A percentile compares a stretch with the other conserved stretches of the same genome.
phyloP scores from a whole-genome alignment of 2,888 invertebrate genomes.

The Napeogenes inachia region DNA sequence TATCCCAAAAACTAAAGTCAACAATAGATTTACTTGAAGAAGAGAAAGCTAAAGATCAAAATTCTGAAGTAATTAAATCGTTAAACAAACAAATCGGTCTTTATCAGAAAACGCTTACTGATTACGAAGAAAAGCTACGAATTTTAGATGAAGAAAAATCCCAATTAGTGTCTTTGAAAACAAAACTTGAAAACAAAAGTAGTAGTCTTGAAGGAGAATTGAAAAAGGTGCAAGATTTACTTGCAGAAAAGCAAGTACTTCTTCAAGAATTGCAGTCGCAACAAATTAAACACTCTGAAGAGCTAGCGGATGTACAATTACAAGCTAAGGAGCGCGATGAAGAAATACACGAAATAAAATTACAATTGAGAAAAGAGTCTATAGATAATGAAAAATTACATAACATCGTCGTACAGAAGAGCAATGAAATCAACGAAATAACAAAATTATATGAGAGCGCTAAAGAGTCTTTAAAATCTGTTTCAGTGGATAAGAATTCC shows the following conservation, averaged over 20 bases:
- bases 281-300: constrained; percentile 68
- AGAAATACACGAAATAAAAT: constrained; percentile 74
- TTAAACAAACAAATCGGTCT: constrained; percentile 73
- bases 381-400: constrained; percentile 81
- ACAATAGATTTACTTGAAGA: constrained; percentile 70
- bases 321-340: constrained; percentile 76
- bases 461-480: constrained; percentile 57
- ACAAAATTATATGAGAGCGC: constrained; percentile 66
- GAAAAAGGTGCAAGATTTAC: constrained; percentile 59
- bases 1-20: constrained; percentile 70
- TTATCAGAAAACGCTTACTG: constrained; percentile 61
- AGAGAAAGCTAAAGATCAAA: constrained; percentile 70
- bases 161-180: constrained; percentile 56
- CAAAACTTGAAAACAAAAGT: constrained; percentile 52
- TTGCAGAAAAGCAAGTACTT: constrained; percentile 62
- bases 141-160: constrained; percentile 66
- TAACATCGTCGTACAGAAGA: constrained; percentile 73
- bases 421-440: constrained; percentile 65
- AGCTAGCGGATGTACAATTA: constrained; percentile 60
- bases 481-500: constrained; percentile 61
- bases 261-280: constrained; percentile 69
- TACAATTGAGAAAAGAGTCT: constrained; percentile 76
- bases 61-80: constrained; percentile 69
- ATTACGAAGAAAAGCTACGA: constrained; percentile 60
- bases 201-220: constrained; percentile 53